Evolutionary conservation across 2,888 invertebrate species (phyloP), one percentile per base, ranked within the genome.

Genomic region (Choreutis nemorana): DNA sequence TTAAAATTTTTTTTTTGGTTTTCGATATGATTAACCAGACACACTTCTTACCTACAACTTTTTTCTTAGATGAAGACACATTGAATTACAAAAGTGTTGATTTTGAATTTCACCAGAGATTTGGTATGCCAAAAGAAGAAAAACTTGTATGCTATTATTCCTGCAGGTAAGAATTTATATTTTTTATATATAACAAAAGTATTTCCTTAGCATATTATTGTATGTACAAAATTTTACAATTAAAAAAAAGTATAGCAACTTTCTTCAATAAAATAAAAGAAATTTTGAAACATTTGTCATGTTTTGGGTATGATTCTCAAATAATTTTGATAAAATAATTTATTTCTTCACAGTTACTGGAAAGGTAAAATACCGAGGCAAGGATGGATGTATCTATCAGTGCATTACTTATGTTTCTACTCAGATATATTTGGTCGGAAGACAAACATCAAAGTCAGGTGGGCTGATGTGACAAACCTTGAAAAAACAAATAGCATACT

Each of bases 311-410:
- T 26, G 23, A 31, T 25, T 35, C 24, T 11, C 9, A 28, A 31
- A n/a, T 14, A 23, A 13, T 3, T 15, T 1, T 34, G 34, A 11
- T 29, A 18, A 5, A 21, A 15, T 20, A 14, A 30, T 20, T 12
- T 23, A 22, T n/a, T 26, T 33, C 9, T 34, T 65, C 83, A 55
- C 57, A 97, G 97, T 56, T 96, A 93, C 56, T 92, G 94, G 88
- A 95, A 94, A 67, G 90, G 92, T 18, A 88, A 88, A 60, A 81
- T 98, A 43, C 97, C 97, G 0, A 81, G 93, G n/a, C 97, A 97
- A 77, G 98, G 98, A 16, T 94, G 95, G 89, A 81, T 98, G 59
- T 99, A 97, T 59, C 83, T 98, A n/a, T 96, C 97, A 11, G 89
- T 98, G 18, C 94, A 96, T 61, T 94, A 95, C 63, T 83, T 97